A percentile compares a stretch with the other conserved stretches of the same genome.
phyloP scores from a whole-genome alignment of 2,888 invertebrate genomes.

The Heliconius cydno region DNA sequence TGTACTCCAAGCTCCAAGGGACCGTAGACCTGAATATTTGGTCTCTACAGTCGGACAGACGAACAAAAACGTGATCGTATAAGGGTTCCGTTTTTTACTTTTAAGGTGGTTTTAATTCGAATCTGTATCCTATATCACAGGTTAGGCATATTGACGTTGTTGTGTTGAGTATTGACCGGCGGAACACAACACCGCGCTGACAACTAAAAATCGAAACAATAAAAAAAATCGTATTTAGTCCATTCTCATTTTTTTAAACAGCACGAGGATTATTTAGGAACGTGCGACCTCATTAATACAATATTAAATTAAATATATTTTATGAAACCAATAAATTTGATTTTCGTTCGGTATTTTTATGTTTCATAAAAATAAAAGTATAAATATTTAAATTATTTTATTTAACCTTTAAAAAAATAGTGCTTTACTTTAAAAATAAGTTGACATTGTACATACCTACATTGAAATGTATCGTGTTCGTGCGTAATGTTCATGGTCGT shows the following conservation, averaged over 20 bases:
- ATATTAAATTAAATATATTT: background rate
- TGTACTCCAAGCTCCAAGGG: no score
- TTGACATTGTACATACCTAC: conserved; percentile 5
- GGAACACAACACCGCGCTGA: no score
- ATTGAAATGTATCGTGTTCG: background rate
- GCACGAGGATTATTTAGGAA: background rate
- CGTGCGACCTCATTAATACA: background rate
- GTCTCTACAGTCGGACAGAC: no score
- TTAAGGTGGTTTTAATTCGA: no score
- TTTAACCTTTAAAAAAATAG: conserved; percentile 14
- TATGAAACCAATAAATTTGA: background rate
- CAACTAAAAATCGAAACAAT: no score
- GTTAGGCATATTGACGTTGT: no score
- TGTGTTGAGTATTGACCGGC: no score
- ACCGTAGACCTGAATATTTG: no score
- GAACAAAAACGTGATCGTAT: no score
- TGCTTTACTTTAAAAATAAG: conserved; percentile 5
- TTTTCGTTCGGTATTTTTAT: background rate
- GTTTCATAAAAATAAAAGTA: background rate
- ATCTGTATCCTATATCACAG: no score
- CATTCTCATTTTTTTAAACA: background rate
- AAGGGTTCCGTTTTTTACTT: no score
- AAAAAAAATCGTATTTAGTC: no score
- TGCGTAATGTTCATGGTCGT: background rate
- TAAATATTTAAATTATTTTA: conserved; percentile 4